phyloP scores from a whole-genome alignment of 2,888 invertebrate genomes.

The Cheilosia vulpina region DNA sequence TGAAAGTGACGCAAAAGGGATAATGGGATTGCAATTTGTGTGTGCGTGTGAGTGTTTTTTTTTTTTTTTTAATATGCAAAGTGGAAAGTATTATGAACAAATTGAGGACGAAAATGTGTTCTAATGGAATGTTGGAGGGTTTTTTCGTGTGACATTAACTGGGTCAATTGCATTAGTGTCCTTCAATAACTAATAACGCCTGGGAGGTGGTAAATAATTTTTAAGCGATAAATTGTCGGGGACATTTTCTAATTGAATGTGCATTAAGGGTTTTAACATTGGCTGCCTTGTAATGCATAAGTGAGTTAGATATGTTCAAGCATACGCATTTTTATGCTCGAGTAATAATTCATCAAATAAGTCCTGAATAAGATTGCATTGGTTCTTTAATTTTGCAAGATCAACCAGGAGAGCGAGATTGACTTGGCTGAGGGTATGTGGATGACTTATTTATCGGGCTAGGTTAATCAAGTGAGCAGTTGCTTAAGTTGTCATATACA shows the following conservation, averaged over 20 bases:
- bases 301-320: neutral
- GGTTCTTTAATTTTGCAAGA: no score
- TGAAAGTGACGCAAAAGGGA: slow-evolving; percentile 32
- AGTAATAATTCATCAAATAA: no score
- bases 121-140: slow-evolving; percentile 31
- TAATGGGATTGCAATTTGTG: slow-evolving; percentile 40
- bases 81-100: slow-evolving; percentile 49
- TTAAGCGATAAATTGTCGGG: slow-evolving; percentile 23
- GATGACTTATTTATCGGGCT: no score
- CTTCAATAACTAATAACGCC: slow-evolving; percentile 19
- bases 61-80: slow-evolving; percentile 50
- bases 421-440: no score
- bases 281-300: neutral
- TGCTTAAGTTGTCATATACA: no score
- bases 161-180: slow-evolving; percentile 62
- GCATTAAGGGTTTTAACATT: neutral
- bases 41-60: neutral
- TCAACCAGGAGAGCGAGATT: no score
- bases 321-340: no score
- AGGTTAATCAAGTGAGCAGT: no score
- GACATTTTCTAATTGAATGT: neutral
- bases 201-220: slow-evolving; percentile 38
- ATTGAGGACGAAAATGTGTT: slow-evolving; percentile 19
- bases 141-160: slow-evolving; percentile 31
- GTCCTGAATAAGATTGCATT: no score